Base-by-base conservation (phyloP, 2,113 vertebrate genomes). In the Lycocorax pyrrhopterus region DNA sequence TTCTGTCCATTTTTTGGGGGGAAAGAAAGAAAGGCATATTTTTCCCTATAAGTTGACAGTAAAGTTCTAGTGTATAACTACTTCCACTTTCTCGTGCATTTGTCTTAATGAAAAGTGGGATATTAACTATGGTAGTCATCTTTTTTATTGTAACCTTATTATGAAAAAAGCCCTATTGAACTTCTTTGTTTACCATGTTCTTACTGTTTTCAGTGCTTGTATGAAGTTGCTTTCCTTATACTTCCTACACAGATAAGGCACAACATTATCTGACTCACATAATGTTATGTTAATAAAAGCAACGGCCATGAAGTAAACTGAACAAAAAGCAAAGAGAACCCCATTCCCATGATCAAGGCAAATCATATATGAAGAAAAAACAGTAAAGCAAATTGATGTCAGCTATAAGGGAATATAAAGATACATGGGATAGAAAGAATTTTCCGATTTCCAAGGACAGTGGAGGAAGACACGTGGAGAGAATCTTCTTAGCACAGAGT, bases 381-480 rank as follows among this genome's bases (percentile, higher is more conserved):
- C 5, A 30, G n/a, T 19, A 80, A 94, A 91, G 52, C 30, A 44
- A 51, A 51, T 4, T 76, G 46, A 60, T 66, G 53, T 66, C 59
- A 87, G 69, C 53, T 89, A 75, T 79, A 92, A 85, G 77, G 23
- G 49, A 84, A 77, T 69, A 95, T 74, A 94, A 94, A 81, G 90
- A 95, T 92, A 93, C 76, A 73, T 66, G 51, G 58, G 53, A 67
- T 27, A 84, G 58, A 86, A 91, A 82, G 43, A 97, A 52, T 85
- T 62, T 92, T 95, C 73, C 12, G 16, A 11, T 94, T 96, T 95
- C 75, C 25, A 56, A 89, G 49, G 46, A n/a, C 4, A 4, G 53
- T n/a, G 35, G 19, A 32, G 16, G 44, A 89, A 89, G 72, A 83
- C 13, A 73, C 63, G 51, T 83, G 58, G 78, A 93, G 66, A 94